Percentiles rank a stretch among this genome's conserved stretches.
These are phyloP conservation scores for Pterostichus niger DNA, from an alignment of 2,888 invertebrate genomes.

Conservation along the genomic window DNA sequence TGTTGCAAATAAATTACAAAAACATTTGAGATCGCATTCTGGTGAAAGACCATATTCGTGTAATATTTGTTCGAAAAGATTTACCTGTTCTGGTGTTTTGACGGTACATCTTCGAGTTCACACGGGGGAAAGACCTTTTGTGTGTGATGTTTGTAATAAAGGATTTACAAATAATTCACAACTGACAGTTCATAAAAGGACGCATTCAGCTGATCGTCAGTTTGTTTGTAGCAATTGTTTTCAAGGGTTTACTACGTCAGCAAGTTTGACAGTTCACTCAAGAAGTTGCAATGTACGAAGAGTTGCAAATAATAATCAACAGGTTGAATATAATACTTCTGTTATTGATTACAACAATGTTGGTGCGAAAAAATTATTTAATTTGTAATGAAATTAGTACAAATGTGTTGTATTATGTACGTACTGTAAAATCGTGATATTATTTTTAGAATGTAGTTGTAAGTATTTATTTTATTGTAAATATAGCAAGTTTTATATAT, in stretches of 20 bases:
- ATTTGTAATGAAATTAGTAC: slow-evolving; percentile 42
- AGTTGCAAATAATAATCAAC: slow-evolving; percentile 57
- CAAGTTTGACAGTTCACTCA: slow-evolving; percentile 68
- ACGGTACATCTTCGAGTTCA: slow-evolving; percentile 70
- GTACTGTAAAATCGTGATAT: slow-evolving; percentile 6
- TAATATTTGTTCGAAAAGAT: slow-evolving; percentile 70
- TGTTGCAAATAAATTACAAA: slow-evolving; percentile 71
- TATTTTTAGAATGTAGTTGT: too few species aligned
- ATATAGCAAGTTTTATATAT: background rate
- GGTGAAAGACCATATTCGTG: slow-evolving; percentile 74
- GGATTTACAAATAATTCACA: slow-evolving; percentile 71
- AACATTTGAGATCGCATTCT: slow-evolving; percentile 74
- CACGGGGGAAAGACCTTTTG: slow-evolving; percentile 70
- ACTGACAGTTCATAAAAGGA: slow-evolving; percentile 69
- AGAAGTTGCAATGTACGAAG: slow-evolving; percentile 66
- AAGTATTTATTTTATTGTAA: background rate
- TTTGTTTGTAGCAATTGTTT: slow-evolving; percentile 69
- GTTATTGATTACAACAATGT: slow-evolving; percentile 57
- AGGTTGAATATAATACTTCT: slow-evolving; percentile 59
- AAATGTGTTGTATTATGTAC: background rate
- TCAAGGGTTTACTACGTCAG: slow-evolving; percentile 69
- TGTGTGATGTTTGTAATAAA: slow-evolving; percentile 69
- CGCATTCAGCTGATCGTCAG: slow-evolving; percentile 68
- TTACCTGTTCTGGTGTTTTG: slow-evolving; percentile 70
- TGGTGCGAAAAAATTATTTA: slow-evolving; percentile 55